A percentile compares a stretch with the other conserved stretches of the same genome.
Conservation (phyloP, 2,888 invertebrate species). For the Tachina grossa region DNA sequence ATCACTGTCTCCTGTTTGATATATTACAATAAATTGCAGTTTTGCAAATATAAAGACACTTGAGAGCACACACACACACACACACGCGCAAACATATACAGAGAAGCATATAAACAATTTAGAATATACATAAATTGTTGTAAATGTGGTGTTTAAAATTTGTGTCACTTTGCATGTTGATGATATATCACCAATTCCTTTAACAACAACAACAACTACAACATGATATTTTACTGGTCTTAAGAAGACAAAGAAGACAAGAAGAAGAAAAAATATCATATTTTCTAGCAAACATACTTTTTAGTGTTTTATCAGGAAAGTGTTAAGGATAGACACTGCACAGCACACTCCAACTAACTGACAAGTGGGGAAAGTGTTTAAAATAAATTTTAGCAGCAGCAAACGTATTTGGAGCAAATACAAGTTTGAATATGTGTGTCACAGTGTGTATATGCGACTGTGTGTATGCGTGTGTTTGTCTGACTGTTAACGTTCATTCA, state of each 20-base stretch:
- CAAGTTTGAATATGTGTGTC: neutral
- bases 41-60: constrained; percentile 21
- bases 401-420: constrained; percentile 4
- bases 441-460: neutral
- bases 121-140: constrained; percentile 42
- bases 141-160: constrained; percentile 65
- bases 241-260: constrained; percentile 2
- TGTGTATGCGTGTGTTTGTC: neutral
- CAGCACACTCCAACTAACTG: neutral
- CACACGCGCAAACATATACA: no score
- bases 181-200: constrained; percentile 60
- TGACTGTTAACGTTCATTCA: constrained; percentile 6
- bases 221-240: constrained; percentile 10
- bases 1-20: constrained; percentile 38
- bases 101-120: neutral
- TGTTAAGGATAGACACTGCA: constrained; percentile 18
- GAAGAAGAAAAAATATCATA: neutral
- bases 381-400: constrained; percentile 10
- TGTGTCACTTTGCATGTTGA: constrained; percentile 66
- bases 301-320: constrained; percentile 30
- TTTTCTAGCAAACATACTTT: constrained; percentile 12
- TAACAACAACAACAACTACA: constrained; percentile 7
- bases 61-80: constrained; percentile 5
- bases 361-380: constrained; percentile 36
- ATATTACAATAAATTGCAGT: constrained; percentile 40